phyloP scores from a whole-genome alignment of 2,888 invertebrate species.

The Drosophila setosimentum region DNA sequence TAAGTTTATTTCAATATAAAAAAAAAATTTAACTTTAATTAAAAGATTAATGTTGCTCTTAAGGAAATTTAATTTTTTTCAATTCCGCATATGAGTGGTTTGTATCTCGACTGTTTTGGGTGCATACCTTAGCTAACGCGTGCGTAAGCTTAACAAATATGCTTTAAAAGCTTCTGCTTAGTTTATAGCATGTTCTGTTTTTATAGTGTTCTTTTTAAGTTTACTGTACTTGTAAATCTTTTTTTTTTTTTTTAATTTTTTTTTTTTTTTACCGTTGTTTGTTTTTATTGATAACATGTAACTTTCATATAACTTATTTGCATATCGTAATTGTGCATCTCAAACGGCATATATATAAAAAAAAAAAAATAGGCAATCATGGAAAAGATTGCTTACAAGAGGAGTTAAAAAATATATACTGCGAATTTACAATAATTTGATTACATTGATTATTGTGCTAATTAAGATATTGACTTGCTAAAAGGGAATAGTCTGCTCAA shows the following conservation, averaged over 20 bases:
- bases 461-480: neutral
- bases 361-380: neutral
- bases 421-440: neutral
- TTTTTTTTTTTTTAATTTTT: neutral
- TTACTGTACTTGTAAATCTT: neutral
- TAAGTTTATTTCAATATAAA: neutral
- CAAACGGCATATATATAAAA: no score
- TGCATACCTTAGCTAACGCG: neutral
- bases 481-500: neutral
- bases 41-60: neutral
- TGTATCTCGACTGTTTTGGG: neutral
- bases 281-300: neutral
- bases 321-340: conserved; percentile 3
- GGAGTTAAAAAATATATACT: neutral
- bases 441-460: neutral
- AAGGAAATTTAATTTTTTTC: no score
- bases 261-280: conserved; percentile 1
- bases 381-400: conserved; percentile 19
- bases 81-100: neutral
- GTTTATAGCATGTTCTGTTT: conserved; percentile 6
- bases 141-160: neutral
- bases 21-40: neutral
- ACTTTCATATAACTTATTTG: neutral
- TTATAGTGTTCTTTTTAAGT: conserved; percentile 23
- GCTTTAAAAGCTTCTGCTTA: conserved; percentile 9